Evolutionary conservation across 2,113 vertebrate genomes (phyloP), one percentile per base, ranked within the genome.

Genomic region (Cheilinus undulatus): DNA sequence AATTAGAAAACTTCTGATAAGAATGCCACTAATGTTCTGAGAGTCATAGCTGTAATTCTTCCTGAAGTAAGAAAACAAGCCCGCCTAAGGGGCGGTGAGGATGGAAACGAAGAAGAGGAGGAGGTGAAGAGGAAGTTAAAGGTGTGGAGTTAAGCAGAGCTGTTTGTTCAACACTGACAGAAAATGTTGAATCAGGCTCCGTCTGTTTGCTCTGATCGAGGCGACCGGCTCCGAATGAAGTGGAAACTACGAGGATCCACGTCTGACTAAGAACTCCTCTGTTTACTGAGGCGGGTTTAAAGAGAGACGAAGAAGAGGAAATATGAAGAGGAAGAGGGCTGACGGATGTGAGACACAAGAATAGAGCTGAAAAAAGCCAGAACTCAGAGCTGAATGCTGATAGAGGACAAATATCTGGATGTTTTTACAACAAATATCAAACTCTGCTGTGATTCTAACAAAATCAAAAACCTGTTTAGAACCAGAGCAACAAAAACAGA

Each of bases 121-220:
- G 17, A 36, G 30, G 13, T 19, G 17, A 19, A 50, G 13, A 51
- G 34, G n/a, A 67, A 46, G 71, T 66, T 46, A 54, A 50, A 26
- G 14, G 58, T 49, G 53, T 10, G 10, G 15, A 78, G 57, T 19
- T 8, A 22, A 52, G 78, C 62, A 4, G 26, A 52, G 75, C 57
- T 24, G 51, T 75, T 80, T 76, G 74, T 78, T 80, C 66, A 78
- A 76, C 43, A 50, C 65, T 27, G 76, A 66, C 76, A 57, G 69
- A 52, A 60, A 69, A 54, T 61, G 64, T 70, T 78, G 73, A 60
- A 72, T 73, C 24, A 20, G 76, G 51, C 51, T 58, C n/a, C 43
- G 54, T 83, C 53, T 23, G 76, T 20, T 2, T 0, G 20, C 54
- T 69, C 50, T 11, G 63, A 80, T 78, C 69, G 5, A 42, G 38